Evolutionary conservation across 2,888 invertebrate genomes (phyloP), one percentile per base, ranked within the genome.

Genomic region (Cheilosia vulpina): DNA sequence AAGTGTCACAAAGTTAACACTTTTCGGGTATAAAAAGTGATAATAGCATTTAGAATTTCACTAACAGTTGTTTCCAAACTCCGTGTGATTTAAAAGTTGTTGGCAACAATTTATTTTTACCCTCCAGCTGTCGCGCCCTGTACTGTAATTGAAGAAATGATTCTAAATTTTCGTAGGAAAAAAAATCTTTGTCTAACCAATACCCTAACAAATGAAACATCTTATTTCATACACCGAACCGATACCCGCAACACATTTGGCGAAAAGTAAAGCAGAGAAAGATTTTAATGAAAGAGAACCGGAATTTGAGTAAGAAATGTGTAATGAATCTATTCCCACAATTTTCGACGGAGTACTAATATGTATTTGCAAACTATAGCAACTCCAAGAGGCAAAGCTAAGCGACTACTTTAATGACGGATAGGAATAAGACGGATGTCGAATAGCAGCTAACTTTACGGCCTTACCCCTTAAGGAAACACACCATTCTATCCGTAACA

Each of bases 401-500:
- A 21, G 34, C 31, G 55, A 47, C 60, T 52, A 52, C 71, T 52
- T 71, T 41, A 58, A 71, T 71, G 69, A 71, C 38, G 47, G 58
- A 71, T 47, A 34, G 53, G 52, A 27, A 53, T 27, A 62, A 50
- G 34, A 24, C 19, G 27, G 52, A 60, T 60, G 13, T 21, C 6
- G 15, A 24, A 58, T 38, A 38, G 24, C 17, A 62, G 43, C 13
- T 31, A 72, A 62, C 27, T 72, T 31, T 62, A 62, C 62, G 62
- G 43, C 27, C 41, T 19, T 47, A 19, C 7, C 52, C 41, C 47
- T 41, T 3, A 21, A 60, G 43, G 24, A 52, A 41, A 47, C n/a
- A 17, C 47, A 19, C 47, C 47, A 17, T 58, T 60, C 50, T 27
- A 19, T 62, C 47, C 6, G 15, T 15, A n/a, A 9, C 17, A 9